Evolutionary conservation across 2,888 invertebrate species (phyloP).

Genomic region (Hirtodrosophila alboralis): DNA sequence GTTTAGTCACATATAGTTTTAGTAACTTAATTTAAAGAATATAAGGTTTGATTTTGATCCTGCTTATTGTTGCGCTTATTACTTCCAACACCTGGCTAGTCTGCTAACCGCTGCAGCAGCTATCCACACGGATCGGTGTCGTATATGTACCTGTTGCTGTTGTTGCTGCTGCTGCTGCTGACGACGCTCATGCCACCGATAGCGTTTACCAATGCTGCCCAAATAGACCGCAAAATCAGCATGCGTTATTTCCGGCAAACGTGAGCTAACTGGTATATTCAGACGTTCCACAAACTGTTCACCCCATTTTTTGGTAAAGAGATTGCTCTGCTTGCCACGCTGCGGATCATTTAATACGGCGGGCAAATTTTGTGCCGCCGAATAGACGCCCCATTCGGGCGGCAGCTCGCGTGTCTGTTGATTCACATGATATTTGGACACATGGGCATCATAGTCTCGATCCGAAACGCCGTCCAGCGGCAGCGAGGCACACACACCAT

Average conservation of each 20-base stretch:
- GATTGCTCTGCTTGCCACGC: slow-evolving; percentile 94
- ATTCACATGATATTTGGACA: slow-evolving; percentile 87
- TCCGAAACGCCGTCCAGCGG: slow-evolving; percentile 95
- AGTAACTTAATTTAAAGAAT: too few species aligned
- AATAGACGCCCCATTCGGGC: slow-evolving; percentile 87
- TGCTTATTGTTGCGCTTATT: too few species aligned
- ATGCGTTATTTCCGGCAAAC: slow-evolving; percentile 92
- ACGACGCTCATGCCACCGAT: slow-evolving; percentile 87
- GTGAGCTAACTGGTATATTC: slow-evolving; percentile 90
- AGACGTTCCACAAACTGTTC: slow-evolving; percentile 95
- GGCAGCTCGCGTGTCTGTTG: slow-evolving; percentile 82
- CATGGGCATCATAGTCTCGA: slow-evolving; percentile 94
- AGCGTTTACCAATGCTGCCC: slow-evolving; percentile 89
- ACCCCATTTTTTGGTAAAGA: slow-evolving; percentile 99
- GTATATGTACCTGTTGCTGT: too few species aligned
- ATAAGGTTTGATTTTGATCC: too few species aligned
- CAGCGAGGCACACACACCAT: slow-evolving; percentile 92
- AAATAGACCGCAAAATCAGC: slow-evolving; percentile 95
- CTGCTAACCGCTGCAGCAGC: too few species aligned
- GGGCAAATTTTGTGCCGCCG: slow-evolving; percentile 96
- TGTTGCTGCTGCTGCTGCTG: slow-evolving; percentile 87
- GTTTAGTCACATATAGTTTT: too few species aligned
- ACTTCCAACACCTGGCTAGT: too few species aligned
- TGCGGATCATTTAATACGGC: slow-evolving; percentile 98
- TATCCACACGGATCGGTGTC: too few species aligned